These are phyloP conservation scores for Parelbella ahira DNA, from an alignment of 2,888 invertebrate genomes.

Conservation along the genomic window DNA sequence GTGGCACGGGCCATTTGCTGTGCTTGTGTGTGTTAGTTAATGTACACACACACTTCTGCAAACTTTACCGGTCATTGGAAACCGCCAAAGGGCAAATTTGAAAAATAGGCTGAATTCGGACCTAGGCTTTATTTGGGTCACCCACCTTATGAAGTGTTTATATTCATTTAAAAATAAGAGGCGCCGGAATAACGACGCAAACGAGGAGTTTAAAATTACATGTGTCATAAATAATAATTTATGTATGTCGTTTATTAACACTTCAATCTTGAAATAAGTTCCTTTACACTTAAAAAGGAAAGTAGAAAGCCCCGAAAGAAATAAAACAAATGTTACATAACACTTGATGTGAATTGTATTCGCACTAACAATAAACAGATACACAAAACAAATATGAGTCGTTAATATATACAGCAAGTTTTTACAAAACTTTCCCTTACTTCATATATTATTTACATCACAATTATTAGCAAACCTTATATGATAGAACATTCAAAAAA, in stretches of 20 bases:
- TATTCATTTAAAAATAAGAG: no score
- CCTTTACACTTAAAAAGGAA: no score
- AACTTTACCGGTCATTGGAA: constrained; percentile 26
- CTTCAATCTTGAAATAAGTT: no score
- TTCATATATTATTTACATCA: constrained; percentile 40
- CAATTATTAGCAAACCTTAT: constrained; percentile 27
- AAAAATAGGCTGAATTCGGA: constrained; percentile 27
- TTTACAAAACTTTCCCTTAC: constrained; percentile 53
- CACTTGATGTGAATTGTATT: constrained; percentile 61
- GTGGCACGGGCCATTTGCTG: constrained; percentile 24
- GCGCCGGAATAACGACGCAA: no score
- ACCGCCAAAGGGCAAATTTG: constrained; percentile 27
- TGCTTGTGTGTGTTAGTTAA: constrained; percentile 28
- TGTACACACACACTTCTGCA: constrained; percentile 27
- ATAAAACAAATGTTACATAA: constrained; percentile 38
- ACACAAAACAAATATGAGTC: no score
- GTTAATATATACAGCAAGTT: constrained; percentile 45
- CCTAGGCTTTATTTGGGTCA: no score
- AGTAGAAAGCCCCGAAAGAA: no score
- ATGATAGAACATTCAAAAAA: constrained; percentile 1
- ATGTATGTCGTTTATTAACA: no score
- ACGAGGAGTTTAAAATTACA: no score
- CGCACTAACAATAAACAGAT: constrained; percentile 64
- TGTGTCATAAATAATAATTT: no score
- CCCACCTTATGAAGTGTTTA: no score